Evolutionary conservation across 2,113 vertebrate genomes (phyloP).

Genomic region (Macaca fascicularis): DNA sequence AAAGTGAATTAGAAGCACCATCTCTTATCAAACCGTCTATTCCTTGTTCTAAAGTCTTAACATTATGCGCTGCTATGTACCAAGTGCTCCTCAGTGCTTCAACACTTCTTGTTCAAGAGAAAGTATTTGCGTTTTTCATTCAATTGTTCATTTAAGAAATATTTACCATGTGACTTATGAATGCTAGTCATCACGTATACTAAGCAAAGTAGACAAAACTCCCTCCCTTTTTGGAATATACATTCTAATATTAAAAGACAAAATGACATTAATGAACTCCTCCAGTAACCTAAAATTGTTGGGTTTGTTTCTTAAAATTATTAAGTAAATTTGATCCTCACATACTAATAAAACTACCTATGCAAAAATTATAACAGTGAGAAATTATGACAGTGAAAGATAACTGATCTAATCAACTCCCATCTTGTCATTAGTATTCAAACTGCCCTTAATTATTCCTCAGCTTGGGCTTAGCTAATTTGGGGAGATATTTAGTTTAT

Average conservation of each 20-base stretch:
- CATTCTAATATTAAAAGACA: not conserved
- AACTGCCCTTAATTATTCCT: too few species aligned
- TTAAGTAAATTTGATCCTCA: not conserved
- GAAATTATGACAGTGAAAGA: too few species aligned
- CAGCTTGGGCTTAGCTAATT: too few species aligned
- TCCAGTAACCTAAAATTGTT: not conserved
- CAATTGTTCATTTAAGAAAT: not conserved
- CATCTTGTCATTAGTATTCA: too few species aligned
- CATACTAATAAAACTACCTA: too few species aligned
- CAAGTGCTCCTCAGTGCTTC: not conserved
- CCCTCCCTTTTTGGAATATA: not conserved
- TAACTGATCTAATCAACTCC: too few species aligned
- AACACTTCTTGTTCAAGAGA: not conserved
- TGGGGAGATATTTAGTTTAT: too few species aligned
- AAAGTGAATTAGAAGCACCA: not conserved
- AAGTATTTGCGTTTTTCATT: not conserved
- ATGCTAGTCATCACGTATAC: not conserved
- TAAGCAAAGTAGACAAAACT: not conserved
- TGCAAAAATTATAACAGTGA: too few species aligned
- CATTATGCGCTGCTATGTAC: fast-evolving
- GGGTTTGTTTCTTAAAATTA: not conserved
- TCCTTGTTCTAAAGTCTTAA: not conserved
- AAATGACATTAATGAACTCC: not conserved
- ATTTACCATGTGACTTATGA: not conserved
- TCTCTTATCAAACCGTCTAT: not conserved